Evolutionary conservation across 2,797 vertebrate genomes (phyloP).

Genomic region (Carapus acus): DNA sequence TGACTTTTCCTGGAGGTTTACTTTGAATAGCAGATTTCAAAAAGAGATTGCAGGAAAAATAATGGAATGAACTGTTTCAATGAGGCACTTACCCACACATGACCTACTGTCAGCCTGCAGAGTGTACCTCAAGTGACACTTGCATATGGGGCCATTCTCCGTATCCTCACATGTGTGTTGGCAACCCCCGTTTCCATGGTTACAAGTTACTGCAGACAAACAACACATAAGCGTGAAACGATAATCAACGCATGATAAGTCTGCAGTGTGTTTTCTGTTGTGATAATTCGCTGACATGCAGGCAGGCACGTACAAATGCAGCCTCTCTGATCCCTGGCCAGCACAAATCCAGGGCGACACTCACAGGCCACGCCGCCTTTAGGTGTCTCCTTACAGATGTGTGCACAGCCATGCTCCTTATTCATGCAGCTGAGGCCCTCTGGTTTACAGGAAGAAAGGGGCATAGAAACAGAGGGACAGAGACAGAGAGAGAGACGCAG

Average conservation of each 20-base stretch:
- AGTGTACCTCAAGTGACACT: constrained; percentile 86
- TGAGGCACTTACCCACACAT: constrained; percentile 81
- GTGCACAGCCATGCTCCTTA: constrained; percentile 92
- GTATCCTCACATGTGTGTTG: constrained; percentile 95
- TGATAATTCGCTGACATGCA: not conserved
- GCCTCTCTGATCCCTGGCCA: constrained; percentile 90
- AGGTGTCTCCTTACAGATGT: constrained; percentile 96
- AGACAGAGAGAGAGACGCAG: constrained; percentile 58
- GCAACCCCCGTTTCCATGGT: constrained; percentile 95
- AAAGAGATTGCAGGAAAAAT: too few species aligned
- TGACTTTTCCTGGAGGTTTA: too few species aligned
- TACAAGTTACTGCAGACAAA: constrained; percentile 85
- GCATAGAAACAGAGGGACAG: constrained; percentile 47
- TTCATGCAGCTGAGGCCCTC: constrained; percentile 99
- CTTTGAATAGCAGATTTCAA: too few species aligned
- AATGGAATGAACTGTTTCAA: not conserved
- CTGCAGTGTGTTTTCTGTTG: not conserved
- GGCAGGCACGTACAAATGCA: constrained; percentile 84
- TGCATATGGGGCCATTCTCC: constrained; percentile 83
- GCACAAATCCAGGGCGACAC: constrained; percentile 93
- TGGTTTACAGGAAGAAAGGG: constrained; percentile 69
- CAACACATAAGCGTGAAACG: constrained; percentile 24
- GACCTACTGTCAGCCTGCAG: constrained; percentile 83
- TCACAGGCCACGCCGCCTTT: constrained; percentile 90
- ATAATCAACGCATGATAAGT: constrained; percentile 7